Base-by-base conservation (phyloP, 1,140 invertebrate species). In the Brachionus manjavacas region DNA sequence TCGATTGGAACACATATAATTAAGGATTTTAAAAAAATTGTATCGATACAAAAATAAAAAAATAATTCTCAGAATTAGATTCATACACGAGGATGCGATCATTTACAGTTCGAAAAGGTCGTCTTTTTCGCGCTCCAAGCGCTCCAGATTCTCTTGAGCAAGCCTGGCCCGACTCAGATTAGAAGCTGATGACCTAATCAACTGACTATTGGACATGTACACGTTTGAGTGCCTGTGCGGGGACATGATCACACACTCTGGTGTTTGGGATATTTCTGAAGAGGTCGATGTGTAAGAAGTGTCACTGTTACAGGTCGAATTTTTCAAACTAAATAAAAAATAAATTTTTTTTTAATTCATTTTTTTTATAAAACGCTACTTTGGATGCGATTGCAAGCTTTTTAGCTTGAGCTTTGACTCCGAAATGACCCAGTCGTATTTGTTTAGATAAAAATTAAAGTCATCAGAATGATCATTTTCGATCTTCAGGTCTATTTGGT, bases 331-430 rank as follows among this genome's bases (percentile, higher is more conserved):
- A 8, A 7, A 16, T 55, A 16, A 20, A 55, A n/a, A 55, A 52
- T 4, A 16, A 55, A 7, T 2, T 16, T 16, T 16, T 55, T 55
- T 55, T 72, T 39, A 76, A 46, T 76, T 41, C 12, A 1, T 6
- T 23, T 9, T 41, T 9, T 8, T 4, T 25, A n/a, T 25, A 72
- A 31, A 72, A n/a, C 6, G 7, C 16, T 74, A 74, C 70, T 76
- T 76, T 25, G 72, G 43, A 76, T 64, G 8, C 14, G 79, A 64
- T 35, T 81, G 52, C 7, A 81, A 14, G 25, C 16, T 41, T 68
- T 81, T 81, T 3, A 81, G 52, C 41, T 81, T 81, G 2, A 35
- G 31, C 20, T 81, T 81, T 3, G 79, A 81, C 31, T 81, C 79
- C 11, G n/a, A 28, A 14, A 81, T 64, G n/a, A 81, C 11, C 31